Base-by-base conservation (phyloP, 2,113 vertebrate species). In the Elanus axillaris region DNA sequence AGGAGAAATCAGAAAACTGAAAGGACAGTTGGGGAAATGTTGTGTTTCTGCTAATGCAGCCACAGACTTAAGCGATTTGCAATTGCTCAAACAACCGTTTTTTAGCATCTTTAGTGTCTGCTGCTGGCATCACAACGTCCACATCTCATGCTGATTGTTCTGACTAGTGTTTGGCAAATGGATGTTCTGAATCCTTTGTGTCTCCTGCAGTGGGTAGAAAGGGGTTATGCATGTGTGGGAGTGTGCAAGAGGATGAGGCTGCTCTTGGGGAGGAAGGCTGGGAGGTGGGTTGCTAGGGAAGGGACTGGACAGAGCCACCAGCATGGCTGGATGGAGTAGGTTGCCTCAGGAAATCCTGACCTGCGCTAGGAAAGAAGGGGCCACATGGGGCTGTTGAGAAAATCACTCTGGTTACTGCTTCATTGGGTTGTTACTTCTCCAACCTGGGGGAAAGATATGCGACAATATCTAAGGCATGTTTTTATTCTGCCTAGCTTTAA, bases 191-290 rank as follows among this genome's bases (percentile, higher is more conserved):
- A 34, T 20, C 36, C 66, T 68, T 20, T 56, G 5, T 38, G 34
- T 42, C 40, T 53, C 34, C 19, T 9, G 2, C 19, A 19, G 29
- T 0, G 1, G 36, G 48, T 69, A 69, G 64, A 77, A 31, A 0
- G 3, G 38, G 42, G 21, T 53, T 47, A 16, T 0, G 2, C 14
- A 6, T 0, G 0, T 25, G 21, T 74, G n/a, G 34, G 25, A 48
- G 27, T 7, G 72, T 34, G 80, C 38, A n/a, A 59, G 40, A 86
- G 36, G 34, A 50, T 3, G 27, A 68, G 58, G 26, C 36, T 68
- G 69, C 32, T 86, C 43, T 40, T 52, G 90, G 48, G 15, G 23
- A 74, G 43, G 88, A 91, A 92, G 66, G 31, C 53, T 59, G 43
- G 26, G 77, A 72, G 26, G 5, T 4, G 5, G 29, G 13, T 60